Base-by-base conservation (phyloP, 2,888 invertebrate species). In the Lydus trimaculatus region DNA sequence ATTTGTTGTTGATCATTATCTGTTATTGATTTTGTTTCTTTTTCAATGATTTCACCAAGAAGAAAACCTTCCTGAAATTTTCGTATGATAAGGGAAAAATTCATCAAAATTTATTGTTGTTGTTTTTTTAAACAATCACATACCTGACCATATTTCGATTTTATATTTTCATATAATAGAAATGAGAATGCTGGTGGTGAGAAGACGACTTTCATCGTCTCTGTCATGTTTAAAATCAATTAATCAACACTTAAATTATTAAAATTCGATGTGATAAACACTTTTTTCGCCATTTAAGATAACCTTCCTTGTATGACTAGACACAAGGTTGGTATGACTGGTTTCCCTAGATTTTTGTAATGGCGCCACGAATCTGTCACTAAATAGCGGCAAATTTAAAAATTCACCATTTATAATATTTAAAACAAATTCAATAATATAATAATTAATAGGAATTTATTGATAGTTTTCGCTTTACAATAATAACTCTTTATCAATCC, bases 1-100 rank as follows among this genome's bases (percentile, higher is more conserved):
- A 90, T 87, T 75, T 89, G 88, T 78, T 89, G 88, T 77, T 89
- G 90, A 70, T 91, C 90, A 17, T 89, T 88, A 81, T 92, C 92
- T 5, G 92, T 92, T 80, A 91, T 90, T 66, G 90, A 90, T 82
- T 89, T 90, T 6, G 89, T 90, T 76, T 91, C 88, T 83, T 88
- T 89, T 58, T 89, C 87, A 58, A 89, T 86, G 15, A 90, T 87
- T 78, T 91, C 89, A 13, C 92, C 92, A 58, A 91, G 85, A 33
- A 92, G 86, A 81, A 92, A 91, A 15, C 92, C 92, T 79, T 87
- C 86, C 88, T 88, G 70, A 48, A 85, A 84, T 73, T 59, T 39
- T 48, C n/a, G 28, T 28, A 28, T 28, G 6, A 28, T 28, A 31
- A 31, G 36, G 13, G 15, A 11, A 36, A 36, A n/a, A 25, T 23